Conservation (phyloP, 1,140 invertebrate species). For the Drosophila nikananu region DNA sequence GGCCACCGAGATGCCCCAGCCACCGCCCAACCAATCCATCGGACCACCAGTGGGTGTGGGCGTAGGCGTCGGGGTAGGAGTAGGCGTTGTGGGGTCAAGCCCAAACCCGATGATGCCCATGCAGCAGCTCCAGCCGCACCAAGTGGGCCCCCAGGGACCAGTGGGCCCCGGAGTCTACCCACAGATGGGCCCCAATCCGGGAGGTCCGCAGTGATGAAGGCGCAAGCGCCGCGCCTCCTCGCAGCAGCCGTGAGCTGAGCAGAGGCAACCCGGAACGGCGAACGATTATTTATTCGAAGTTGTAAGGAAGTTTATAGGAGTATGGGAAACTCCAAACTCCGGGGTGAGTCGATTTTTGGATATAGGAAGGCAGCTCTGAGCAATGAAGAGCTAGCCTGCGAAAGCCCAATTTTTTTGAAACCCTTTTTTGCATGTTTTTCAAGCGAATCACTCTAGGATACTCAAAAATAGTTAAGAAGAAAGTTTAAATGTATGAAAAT, state of each 20-base stretch:
- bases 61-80: conserved; percentile 49
- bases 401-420: not conserved
- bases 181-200: conserved; percentile 71
- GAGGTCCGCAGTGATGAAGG: conserved; percentile 85
- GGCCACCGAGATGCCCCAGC: conserved; percentile 88
- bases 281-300: conserved; percentile 19
- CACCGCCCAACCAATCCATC: conserved; percentile 77
- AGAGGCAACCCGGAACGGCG: conserved; percentile 41
- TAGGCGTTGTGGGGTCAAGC: conserved; percentile 85
- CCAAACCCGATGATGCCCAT: conserved; percentile 87
- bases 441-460: conserved; percentile 17
- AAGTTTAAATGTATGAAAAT: not conserved
- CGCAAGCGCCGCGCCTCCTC: conserved; percentile 83
- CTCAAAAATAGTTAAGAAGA: not conserved
- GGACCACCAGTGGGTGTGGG: conserved; percentile 67
- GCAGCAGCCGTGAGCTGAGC: conserved; percentile 57
- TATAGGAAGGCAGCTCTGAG: not conserved
- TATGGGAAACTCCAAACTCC: not conserved
- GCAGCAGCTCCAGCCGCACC: conserved; percentile 81
- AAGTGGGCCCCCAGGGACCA: conserved; percentile 69
- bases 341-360: conserved; percentile 14
- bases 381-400: not conserved
- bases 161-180: conserved; percentile 65
- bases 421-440: not conserved
- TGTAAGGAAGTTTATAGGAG: not conserved